phyloP scores from a whole-genome alignment of 2,113 vertebrate species.

The Paradoxurus hermaphroditus region DNA sequence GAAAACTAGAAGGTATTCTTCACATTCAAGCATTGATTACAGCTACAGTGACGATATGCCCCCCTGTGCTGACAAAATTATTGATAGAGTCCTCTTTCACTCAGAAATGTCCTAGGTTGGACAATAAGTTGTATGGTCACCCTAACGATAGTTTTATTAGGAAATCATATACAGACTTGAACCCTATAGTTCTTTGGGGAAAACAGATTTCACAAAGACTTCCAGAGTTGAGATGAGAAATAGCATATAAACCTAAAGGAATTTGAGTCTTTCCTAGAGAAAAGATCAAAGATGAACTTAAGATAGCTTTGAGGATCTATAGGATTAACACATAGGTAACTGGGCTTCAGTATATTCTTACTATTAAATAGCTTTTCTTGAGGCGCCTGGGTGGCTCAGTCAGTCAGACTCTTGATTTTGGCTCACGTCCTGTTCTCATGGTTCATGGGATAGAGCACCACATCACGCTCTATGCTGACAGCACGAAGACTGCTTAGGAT shows the following conservation, averaged over 20 bases:
- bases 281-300: neutral
- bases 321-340: neutral
- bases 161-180: neutral
- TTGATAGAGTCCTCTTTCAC: neutral
- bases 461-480: no score
- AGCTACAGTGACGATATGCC: neutral
- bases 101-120: constrained; percentile 26
- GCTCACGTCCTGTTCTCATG: no score
- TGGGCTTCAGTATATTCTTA: neutral
- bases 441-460: no score
- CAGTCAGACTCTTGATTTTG: no score
- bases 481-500: no score
- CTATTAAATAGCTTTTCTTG: neutral
- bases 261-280: constrained; percentile 7
- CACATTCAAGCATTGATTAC: neutral
- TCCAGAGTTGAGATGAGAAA: constrained; percentile 28
- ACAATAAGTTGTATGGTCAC: neutral
- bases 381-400: no score
- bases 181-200: neutral
- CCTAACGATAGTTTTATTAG: constrained; percentile 8
- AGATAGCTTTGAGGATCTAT: neutral
- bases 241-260: neutral
- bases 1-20: neutral
- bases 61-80: neutral
- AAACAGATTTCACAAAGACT: constrained; percentile 5